These are phyloP conservation scores for Automeris io DNA, from an alignment of 2,888 invertebrate genomes.

Conservation along the genomic window DNA sequence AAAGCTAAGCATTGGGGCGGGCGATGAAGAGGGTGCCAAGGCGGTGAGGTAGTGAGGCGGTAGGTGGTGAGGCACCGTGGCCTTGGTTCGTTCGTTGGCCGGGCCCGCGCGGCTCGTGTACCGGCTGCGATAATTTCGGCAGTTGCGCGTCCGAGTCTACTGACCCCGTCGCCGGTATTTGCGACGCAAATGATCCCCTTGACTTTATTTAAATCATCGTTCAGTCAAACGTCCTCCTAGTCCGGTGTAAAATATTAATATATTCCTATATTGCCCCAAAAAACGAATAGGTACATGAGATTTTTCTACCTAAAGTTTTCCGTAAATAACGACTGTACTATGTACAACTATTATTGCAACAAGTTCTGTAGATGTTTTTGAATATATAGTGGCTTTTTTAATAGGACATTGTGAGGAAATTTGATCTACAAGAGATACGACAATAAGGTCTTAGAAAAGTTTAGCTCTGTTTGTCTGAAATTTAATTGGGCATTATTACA, in stretches of 20 bases:
- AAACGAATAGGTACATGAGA: conserved; percentile 1
- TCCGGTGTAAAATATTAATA: not conserved
- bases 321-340: too few species aligned
- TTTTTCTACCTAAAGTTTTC: conserved; percentile 12
- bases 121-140: conserved; percentile 70
- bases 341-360: too few species aligned
- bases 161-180: conserved; percentile 71
- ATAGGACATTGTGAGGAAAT: too few species aligned
- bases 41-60: conserved; percentile 20
- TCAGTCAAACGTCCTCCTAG: conserved; percentile 28
- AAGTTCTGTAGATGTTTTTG: too few species aligned
- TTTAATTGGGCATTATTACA: too few species aligned
- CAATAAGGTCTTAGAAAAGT: too few species aligned
- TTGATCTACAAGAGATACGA: too few species aligned
- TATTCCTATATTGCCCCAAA: not conserved
- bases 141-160: conserved; percentile 63
- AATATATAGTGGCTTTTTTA: too few species aligned
- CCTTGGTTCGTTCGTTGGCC: conserved; percentile 71
- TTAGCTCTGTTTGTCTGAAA: too few species aligned
- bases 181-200: conserved; percentile 71
- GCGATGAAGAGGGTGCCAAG: conserved; percentile 19
- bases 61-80: conserved; percentile 38
- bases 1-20: conserved; percentile 18
- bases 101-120: conserved; percentile 55
- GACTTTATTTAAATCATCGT: conserved; percentile 70